Evolutionary conservation across 1,140 invertebrate genomes (phyloP).

Genomic region (Neodiprion fabricii): DNA sequence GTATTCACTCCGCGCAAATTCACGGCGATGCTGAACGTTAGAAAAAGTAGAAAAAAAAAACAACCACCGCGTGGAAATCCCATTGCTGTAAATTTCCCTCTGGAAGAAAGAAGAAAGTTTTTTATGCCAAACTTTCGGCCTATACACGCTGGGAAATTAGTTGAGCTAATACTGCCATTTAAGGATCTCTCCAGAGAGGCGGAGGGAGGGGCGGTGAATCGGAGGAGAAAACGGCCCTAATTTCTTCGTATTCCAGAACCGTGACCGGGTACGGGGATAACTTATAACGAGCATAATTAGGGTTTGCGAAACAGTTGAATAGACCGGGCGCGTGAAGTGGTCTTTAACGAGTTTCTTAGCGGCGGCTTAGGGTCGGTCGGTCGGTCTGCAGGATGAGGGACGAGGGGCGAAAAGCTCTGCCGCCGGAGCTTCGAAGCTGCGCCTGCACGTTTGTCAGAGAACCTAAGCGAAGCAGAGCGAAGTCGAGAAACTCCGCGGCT

Average conservation of each 20-base stretch:
- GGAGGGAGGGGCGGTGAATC: too few relatives aligned
- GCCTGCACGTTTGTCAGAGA: too few relatives aligned
- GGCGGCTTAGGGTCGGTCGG: slow-evolving; percentile 5
- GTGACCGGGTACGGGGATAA: slow-evolving; percentile 9
- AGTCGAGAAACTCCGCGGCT: too few relatives aligned
- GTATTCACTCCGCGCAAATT: too few relatives aligned
- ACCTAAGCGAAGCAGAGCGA: too few relatives aligned
- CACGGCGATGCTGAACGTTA: too few relatives aligned
- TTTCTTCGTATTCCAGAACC: background rate
- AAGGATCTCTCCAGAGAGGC: background rate
- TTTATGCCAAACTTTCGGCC: too few relatives aligned
- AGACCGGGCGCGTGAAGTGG: slow-evolving; percentile 16
- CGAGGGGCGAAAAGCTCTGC: background rate
- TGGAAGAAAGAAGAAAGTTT: too few relatives aligned
- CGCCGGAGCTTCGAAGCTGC: too few relatives aligned
- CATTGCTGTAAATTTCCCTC: too few relatives aligned
- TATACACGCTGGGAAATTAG: background rate
- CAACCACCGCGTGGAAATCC: too few relatives aligned
- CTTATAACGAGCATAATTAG: slow-evolving; percentile 35
- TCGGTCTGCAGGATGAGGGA: background rate
- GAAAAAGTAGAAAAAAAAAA: too few relatives aligned
- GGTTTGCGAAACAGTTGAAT: slow-evolving; percentile 13
- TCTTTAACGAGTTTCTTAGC: slow-evolving; percentile 35
- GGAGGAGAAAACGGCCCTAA: background rate
- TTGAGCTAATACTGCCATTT: background rate